Percentiles rank a stretch among this genome's conserved stretches.
Conservation (phyloP, 2,797 vertebrate species). For the Sternarchorhynchus goeldii region DNA sequence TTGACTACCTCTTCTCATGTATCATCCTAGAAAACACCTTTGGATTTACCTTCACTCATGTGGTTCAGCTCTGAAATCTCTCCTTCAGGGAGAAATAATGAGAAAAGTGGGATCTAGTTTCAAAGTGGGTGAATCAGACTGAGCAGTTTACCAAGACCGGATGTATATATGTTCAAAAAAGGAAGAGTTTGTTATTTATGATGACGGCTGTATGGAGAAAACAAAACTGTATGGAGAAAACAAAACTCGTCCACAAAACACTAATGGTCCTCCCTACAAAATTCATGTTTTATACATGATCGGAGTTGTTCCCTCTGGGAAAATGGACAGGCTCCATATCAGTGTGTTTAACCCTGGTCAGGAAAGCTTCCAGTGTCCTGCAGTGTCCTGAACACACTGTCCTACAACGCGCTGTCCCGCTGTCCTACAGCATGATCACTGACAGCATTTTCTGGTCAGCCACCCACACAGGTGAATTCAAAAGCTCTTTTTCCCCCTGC, state of each 20-base stretch:
- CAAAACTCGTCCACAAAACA: constrained; percentile 10
- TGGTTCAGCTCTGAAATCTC: background rate
- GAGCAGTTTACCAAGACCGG: too few relatives aligned
- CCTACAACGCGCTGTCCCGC: too few relatives aligned
- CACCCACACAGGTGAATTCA: background rate
- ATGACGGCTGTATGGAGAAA: background rate
- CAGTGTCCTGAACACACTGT: too few relatives aligned
- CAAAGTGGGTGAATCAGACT: too few relatives aligned
- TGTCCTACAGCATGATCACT: too few relatives aligned
- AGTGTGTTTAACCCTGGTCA: background rate
- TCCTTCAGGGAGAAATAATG: constrained; percentile 1
- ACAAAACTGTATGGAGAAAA: background rate
- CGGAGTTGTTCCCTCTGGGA: background rate
- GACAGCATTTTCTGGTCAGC: background rate
- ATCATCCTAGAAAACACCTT: too few relatives aligned
- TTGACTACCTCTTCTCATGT: too few relatives aligned
- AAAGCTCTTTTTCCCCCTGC: too few relatives aligned
- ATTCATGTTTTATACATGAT: constrained; percentile 2
- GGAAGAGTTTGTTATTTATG: background rate
- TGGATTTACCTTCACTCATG: too few relatives aligned
- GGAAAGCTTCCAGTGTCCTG: background rate
- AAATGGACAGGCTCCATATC: background rate
- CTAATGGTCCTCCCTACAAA: background rate
- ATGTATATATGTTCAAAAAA: too few relatives aligned
- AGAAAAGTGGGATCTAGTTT: background rate